phyloP scores from a whole-genome alignment of 2,113 vertebrate genomes.

The Triplophysa tibetana region DNA sequence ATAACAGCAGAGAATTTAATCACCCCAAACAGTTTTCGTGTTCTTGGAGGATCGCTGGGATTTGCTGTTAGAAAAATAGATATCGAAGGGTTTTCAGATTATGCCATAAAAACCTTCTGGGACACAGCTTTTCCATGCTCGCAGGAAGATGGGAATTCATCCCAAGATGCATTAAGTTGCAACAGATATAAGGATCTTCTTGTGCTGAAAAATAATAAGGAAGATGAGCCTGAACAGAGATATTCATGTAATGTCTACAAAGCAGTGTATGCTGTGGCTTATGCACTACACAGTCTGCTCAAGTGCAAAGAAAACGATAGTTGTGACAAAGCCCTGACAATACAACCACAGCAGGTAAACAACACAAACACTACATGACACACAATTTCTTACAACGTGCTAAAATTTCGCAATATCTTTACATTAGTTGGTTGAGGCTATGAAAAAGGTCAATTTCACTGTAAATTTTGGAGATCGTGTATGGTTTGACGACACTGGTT shows the following conservation, averaged over 20 bases:
- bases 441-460: constrained; percentile 64
- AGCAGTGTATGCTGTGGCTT: constrained; percentile 70
- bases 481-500: constrained; percentile 72
- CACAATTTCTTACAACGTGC: background rate
- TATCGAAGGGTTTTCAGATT: constrained; percentile 64
- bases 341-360: constrained; percentile 65
- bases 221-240: constrained; percentile 69
- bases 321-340: constrained; percentile 57
- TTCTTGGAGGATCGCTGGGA: constrained; percentile 70
- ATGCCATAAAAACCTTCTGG: constrained; percentile 67
- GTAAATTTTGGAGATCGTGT: constrained; percentile 65
- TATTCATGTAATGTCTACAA: constrained; percentile 71
- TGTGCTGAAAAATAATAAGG: constrained; percentile 55
- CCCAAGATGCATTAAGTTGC: constrained; percentile 45
- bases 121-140: constrained; percentile 58
- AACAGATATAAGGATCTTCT: constrained; percentile 57
- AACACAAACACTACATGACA: background rate
- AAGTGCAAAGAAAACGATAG: constrained; percentile 55
- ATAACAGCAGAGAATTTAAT: constrained; percentile 69
- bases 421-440: constrained; percentile 54
- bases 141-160: background rate
- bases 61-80: constrained; percentile 68
- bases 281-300: constrained; percentile 68
- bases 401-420: background rate
- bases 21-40: constrained; percentile 63